Conservation (phyloP, 2,113 vertebrate species). For the Clinocottus analis region DNA sequence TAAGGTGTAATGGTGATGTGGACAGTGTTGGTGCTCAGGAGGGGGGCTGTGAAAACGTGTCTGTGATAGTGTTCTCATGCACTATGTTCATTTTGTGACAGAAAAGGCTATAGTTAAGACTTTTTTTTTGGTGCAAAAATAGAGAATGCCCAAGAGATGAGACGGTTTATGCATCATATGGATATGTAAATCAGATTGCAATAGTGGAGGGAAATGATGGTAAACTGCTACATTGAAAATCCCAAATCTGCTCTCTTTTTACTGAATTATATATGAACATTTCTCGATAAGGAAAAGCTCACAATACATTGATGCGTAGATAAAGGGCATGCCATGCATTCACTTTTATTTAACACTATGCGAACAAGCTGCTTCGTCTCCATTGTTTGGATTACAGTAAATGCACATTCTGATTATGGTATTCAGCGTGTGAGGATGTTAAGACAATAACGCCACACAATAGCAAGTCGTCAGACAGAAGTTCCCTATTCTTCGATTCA, state of each 20-base stretch:
- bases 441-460: neutral
- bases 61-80: neutral
- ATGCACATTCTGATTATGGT: neutral
- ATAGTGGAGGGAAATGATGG: neutral
- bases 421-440: neutral
- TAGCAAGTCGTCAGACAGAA: neutral
- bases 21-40: neutral
- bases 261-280: neutral
- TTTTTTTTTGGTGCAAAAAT: neutral
- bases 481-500: neutral
- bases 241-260: neutral
- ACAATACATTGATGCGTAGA: neutral
- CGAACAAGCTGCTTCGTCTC: too few relatives aligned
- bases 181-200: neutral
- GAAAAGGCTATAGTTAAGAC: neutral
- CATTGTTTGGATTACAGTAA: neutral
- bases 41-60: neutral
- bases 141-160: neutral
- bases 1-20: conserved; percentile 9
- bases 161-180: neutral
- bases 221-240: neutral
- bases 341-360: neutral
- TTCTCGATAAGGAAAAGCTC: neutral
- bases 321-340: neutral
- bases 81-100: neutral